phyloP scores from a whole-genome alignment of 2,888 invertebrate species.

The Trachelus stipa region DNA sequence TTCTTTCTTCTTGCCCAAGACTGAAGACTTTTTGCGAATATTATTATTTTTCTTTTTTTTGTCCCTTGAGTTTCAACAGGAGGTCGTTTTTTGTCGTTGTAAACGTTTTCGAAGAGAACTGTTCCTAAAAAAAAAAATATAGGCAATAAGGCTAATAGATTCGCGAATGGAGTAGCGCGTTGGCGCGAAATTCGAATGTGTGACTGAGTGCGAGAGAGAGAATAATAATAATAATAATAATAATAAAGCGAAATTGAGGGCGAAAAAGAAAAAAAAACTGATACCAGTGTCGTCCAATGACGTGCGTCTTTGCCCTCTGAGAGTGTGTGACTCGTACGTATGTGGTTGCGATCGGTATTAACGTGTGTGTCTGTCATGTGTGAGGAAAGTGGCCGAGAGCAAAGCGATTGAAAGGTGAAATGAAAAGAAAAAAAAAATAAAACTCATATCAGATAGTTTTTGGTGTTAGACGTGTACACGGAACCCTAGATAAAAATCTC shows the following conservation, averaged over 20 bases:
- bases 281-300: slow-evolving; percentile 27
- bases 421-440: slow-evolving; percentile 44
- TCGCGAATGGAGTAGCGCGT: slow-evolving; percentile 23
- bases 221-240: not conserved
- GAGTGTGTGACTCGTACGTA: slow-evolving; percentile 10
- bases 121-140: slow-evolving; percentile 62
- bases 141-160: slow-evolving; percentile 61
- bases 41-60: slow-evolving; percentile 33
- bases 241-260: not conserved
- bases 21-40: slow-evolving; percentile 54
- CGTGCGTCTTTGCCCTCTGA: slow-evolving; percentile 18
- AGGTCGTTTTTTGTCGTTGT: slow-evolving; percentile 42
- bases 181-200: slow-evolving; percentile 3
- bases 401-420: not conserved
- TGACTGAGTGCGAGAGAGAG: not conserved
- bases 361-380: slow-evolving; percentile 27
- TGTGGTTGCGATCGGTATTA: not conserved
- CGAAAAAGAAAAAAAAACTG: not conserved
- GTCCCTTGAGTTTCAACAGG: slow-evolving; percentile 14
- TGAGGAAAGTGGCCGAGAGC: slow-evolving; percentile 7
- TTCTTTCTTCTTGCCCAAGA: slow-evolving; percentile 58
- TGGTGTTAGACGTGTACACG: slow-evolving; percentile 65
- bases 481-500: slow-evolving; percentile 57
- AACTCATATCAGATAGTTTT: slow-evolving; percentile 67
- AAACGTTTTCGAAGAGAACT: slow-evolving; percentile 63